Base-by-base conservation (phyloP, 2,888 invertebrate species). In the Melanophora roralis region DNA sequence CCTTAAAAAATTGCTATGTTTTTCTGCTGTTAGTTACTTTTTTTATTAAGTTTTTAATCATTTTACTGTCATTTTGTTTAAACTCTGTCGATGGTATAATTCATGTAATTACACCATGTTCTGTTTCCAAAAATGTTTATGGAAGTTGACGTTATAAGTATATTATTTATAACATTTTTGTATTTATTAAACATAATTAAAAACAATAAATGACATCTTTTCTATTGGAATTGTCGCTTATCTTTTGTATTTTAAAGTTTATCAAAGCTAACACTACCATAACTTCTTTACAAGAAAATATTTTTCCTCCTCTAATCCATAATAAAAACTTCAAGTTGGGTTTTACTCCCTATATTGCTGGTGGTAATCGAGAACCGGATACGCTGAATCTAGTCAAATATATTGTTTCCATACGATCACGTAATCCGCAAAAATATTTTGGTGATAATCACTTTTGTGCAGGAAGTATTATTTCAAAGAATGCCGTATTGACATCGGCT, bases 361-460 rank as follows among this genome's bases (percentile, higher is more conserved):
- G 81, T 11, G 82, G 77, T 0, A 19, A 9, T 11, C 67, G 65
- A 4, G n/a, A 49, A 0, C 21, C 53, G 0, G 14, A 19, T 1
- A 2, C 27, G 12, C 19, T 77, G 1, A 57, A 59, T 0, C 80
- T 51, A 36, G 71, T 80, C 12, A 83, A 83, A 0, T 78, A 72
- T 14, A 78, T 85, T 38, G 84, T 85, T 6, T 85, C 85, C 3
- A 60, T 85, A 27, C 78, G 85, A 1, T 72, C 83, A 0, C 82
- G 83, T 0, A 78, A 76, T 1, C 82, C 83, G 0, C 73, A 74
- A 12, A 68, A 27, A 1, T 84, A 72, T 64, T 83, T 82, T 60
- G 85, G 85, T 0, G 85, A 85, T 34, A 85, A 85, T 78, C 85
- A 85, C 43, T 85, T 82, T 53, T 85, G 85, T 23, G 73, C 83